phyloP scores from a whole-genome alignment of 2,888 invertebrate species.

The Salpingus planirostris region DNA sequence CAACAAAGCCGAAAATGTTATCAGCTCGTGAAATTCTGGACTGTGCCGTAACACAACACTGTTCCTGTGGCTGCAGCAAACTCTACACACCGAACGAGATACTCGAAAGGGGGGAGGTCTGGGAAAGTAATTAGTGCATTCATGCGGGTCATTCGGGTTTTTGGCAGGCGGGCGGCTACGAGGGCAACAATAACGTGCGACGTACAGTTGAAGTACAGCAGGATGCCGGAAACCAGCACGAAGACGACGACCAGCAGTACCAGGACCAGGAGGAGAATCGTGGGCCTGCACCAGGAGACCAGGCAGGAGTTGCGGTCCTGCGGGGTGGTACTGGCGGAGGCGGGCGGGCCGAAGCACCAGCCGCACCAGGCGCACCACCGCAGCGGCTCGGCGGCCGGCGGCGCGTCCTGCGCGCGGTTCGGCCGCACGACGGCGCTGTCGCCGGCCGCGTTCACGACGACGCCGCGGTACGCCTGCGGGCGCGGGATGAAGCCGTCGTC shows the following conservation, averaged over 20 bases:
- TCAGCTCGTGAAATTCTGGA: no score
- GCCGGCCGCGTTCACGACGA: conserved; percentile 38
- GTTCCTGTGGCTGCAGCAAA: no score
- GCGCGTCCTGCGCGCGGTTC: conserved; percentile 14
- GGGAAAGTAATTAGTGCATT: no score
- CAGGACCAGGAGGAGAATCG: conserved; percentile 47
- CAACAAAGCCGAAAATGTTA: no score
- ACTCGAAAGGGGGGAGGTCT: no score
- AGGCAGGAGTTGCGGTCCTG: conserved; percentile 37
- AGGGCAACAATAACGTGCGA: conserved; percentile 20
- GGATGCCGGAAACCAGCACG: conserved; percentile 49
- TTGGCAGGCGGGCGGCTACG: neutral
- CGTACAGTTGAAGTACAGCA: conserved; percentile 55
- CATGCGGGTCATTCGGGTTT: no score
- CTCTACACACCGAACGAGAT: no score
- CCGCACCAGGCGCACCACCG: conserved; percentile 22
- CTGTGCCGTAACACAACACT: no score
- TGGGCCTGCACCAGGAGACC: conserved; percentile 49
- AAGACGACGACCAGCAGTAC: conserved; percentile 50
- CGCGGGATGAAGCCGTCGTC: conserved; percentile 34
- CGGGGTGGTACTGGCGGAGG: conserved; percentile 25
- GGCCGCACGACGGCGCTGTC: conserved; percentile 33
- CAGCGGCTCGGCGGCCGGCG: conserved; percentile 8
- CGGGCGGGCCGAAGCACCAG: conserved; percentile 29
- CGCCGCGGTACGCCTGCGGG: conserved; percentile 31